These are phyloP conservation scores for Drosophila nannoptera DNA, from an alignment of 1,140 invertebrate species.

Conservation along the genomic window DNA sequence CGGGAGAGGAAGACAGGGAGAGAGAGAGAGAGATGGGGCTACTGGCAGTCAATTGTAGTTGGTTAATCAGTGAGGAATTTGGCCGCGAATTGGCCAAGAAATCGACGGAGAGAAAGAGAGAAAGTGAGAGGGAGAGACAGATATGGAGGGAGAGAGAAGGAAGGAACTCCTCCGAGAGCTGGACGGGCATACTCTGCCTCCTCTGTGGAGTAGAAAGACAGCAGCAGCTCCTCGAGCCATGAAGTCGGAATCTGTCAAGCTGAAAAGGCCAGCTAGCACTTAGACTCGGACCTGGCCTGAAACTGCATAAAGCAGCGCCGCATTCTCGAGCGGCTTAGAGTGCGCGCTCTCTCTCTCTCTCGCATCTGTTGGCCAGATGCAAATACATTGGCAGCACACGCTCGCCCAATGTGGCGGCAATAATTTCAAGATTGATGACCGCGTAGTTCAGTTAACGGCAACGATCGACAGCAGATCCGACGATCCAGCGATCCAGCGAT, in stretches of 20 bases:
- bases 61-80: no score
- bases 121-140: no score
- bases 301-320: not conserved
- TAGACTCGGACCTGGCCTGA: not conserved
- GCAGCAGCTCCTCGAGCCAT: no score
- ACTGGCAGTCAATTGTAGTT: no score
- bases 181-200: not conserved
- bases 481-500: conserved; percentile 47
- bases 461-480: conserved; percentile 45
- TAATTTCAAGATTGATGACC: conserved; percentile 74
- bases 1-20: no score
- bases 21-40: no score
- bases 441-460: conserved; percentile 72
- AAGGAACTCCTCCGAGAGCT: no score
- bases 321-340: conserved; percentile 15
- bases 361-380: conserved; percentile 24
- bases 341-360: not conserved
- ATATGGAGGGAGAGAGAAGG: no score
- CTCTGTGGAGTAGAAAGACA: no score
- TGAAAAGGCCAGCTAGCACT: conserved; percentile 8
- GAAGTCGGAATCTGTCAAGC: conserved; percentile 9
- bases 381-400: conserved; percentile 30
- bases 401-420: conserved; percentile 58
- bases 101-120: no score
- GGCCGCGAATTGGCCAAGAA: no score